These are phyloP conservation scores for Gerris lacustris DNA, from an alignment of 2,888 invertebrate species.

Conservation along the genomic window DNA sequence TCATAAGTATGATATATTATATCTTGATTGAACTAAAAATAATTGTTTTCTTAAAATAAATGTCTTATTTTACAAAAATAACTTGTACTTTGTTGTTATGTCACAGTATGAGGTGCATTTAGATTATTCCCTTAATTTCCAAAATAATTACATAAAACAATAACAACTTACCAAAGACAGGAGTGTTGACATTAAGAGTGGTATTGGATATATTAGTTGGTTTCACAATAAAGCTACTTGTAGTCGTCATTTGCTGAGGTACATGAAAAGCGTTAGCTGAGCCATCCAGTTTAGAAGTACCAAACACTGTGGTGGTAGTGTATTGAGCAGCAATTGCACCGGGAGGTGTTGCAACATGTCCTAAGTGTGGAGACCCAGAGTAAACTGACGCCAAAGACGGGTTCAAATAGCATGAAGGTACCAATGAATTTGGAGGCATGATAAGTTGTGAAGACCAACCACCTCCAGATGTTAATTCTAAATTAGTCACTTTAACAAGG, in stretches of 20 bases:
- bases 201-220: neutral
- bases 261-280: neutral
- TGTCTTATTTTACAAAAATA: too few species aligned
- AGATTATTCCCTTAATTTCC: too few species aligned
- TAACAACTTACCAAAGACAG: neutral
- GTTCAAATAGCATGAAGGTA: neutral
- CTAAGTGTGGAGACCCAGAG: too few species aligned
- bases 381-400: too few species aligned
- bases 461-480: too few species aligned
- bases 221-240: neutral
- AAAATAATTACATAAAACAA: neutral
- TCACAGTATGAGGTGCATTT: too few species aligned
- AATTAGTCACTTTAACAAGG: neutral
- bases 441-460: neutral
- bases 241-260: neutral
- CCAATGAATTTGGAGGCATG: neutral
- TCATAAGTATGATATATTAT: too few species aligned
- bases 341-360: neutral
- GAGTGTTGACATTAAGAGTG: neutral
- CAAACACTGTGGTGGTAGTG: neutral
- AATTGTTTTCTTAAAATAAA: too few species aligned
- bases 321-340: neutral
- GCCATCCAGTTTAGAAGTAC: neutral
- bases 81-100: too few species aligned
- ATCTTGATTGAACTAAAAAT: too few species aligned